These are phyloP conservation scores for Muscicapa comitata DNA, from an alignment of 2,797 vertebrate genomes.

Conservation along the genomic window DNA sequence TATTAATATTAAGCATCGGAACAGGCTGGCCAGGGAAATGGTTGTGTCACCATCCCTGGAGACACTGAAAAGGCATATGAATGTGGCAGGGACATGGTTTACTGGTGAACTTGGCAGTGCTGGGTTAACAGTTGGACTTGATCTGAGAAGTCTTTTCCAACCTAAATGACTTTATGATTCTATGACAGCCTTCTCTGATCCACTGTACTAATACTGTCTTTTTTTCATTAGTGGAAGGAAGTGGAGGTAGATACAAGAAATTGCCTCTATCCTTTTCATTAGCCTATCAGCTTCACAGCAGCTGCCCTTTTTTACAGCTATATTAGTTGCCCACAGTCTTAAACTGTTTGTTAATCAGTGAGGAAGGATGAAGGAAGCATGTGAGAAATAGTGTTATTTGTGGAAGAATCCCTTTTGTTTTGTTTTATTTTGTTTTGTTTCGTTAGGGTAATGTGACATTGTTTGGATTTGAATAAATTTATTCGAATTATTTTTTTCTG, in stretches of 20 bases:
- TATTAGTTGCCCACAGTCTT: background rate
- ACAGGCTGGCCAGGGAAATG: background rate
- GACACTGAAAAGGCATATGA: background rate
- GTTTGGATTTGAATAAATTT: background rate
- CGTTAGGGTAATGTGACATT: background rate
- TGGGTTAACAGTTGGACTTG: background rate
- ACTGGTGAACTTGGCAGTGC: background rate
- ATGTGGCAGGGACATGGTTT: background rate
- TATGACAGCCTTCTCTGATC: background rate
- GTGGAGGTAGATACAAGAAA: background rate
- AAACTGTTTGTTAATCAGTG: background rate
- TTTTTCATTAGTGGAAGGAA: background rate
- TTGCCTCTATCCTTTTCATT: background rate
- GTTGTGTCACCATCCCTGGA: background rate
- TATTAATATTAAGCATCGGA: background rate
- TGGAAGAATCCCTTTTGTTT: background rate
- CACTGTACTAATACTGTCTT: background rate
- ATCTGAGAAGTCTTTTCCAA: background rate
- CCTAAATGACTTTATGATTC: background rate
- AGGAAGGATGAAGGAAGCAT: background rate
- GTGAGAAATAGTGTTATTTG: background rate
- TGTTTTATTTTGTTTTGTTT: background rate
- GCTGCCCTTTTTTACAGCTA: background rate
- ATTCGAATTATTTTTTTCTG: background rate
- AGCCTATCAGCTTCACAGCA: background rate